Base-by-base conservation (phyloP, 2,797 vertebrate species). In the Erpetoichthys calabaricus region DNA sequence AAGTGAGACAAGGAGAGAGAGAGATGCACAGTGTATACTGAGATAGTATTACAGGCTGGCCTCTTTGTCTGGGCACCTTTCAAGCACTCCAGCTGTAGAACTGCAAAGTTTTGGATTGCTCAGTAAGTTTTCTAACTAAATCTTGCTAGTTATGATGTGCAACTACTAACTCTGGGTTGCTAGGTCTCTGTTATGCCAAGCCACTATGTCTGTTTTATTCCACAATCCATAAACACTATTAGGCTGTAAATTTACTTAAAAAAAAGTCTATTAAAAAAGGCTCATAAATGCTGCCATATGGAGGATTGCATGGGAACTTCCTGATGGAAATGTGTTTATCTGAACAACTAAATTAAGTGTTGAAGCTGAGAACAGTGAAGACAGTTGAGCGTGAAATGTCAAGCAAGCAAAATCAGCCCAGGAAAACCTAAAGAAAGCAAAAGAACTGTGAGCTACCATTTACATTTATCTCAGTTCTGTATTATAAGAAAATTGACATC, bases 271-370 rank as follows among this genome's bases (percentile, higher is more conserved):
- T 76, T 79, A 81, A 68, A 85, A 80, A 86, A 79, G 82, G 72
- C 75, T 75, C 75, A 83, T 88, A 87, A 88, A 86, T 84, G 81
- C 78, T 87, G 80, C 85, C 85, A 88, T 82, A 86, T 88, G 86
- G 78, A 82, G 80, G 79, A 83, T 83, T 85, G 81, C 82, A 82
- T 84, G 81, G 80, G 84, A 86, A 86, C 81, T 83, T 84, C 82
- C 81, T 82, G 78, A 81, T 74, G 70, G 80, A 71, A 79, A 83
- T 80, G 84, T 85, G 83, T 81, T 81, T 77, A 71, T 83, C 77
- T 73, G 70, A 80, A 76, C 76, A 70, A 74, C 70, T 76, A 60
- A 64, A 69, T 82, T 83, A 86, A 79, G 79, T 86, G 80, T 83
- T 81, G 80, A 81, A 75, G 74, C 77, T 75, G 71, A 69, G 68